Conservation (phyloP, 2,113 vertebrate genomes). For the Vimba vimba region DNA sequence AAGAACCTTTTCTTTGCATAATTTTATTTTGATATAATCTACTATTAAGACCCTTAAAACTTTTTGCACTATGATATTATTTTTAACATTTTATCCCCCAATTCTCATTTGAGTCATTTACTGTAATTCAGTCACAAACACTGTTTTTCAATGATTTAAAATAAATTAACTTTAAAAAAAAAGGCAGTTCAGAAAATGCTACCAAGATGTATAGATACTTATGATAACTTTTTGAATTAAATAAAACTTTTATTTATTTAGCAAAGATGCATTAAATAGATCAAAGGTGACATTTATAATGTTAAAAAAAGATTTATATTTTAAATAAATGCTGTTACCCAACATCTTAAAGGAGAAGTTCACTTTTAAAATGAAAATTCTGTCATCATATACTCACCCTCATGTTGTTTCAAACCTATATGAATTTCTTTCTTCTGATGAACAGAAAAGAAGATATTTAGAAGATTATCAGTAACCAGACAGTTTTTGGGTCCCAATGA, state of each 20-base stretch:
- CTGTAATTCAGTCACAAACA: not conserved
- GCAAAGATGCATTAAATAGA: not conserved
- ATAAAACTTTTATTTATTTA: not conserved
- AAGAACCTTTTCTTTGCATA: not conserved
- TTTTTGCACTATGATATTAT: not conserved
- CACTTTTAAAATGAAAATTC: too few relatives aligned
- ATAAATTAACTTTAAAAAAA: not conserved
- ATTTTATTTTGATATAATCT: not conserved
- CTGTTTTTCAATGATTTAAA: not conserved
- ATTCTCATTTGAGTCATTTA: not conserved
- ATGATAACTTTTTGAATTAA: too few relatives aligned
- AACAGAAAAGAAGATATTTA: too few relatives aligned
- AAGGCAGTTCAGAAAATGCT: not conserved
- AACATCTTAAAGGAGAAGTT: too few relatives aligned
- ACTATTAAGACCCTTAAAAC: not conserved
- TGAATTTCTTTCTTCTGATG: too few relatives aligned
- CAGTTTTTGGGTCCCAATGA: too few relatives aligned
- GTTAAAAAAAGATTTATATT: not conserved
- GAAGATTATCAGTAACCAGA: too few relatives aligned
- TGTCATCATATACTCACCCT: too few relatives aligned
- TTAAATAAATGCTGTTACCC: not conserved
- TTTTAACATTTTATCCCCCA: not conserved
- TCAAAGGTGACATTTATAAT: not conserved
- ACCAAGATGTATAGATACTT: not conserved
- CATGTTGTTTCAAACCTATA: too few relatives aligned